Percentiles rank a stretch among this genome's conserved stretches.
Evolutionary conservation across 2,888 invertebrate genomes (phyloP).

Genomic region (Pristionchus fissidentatus): DNA sequence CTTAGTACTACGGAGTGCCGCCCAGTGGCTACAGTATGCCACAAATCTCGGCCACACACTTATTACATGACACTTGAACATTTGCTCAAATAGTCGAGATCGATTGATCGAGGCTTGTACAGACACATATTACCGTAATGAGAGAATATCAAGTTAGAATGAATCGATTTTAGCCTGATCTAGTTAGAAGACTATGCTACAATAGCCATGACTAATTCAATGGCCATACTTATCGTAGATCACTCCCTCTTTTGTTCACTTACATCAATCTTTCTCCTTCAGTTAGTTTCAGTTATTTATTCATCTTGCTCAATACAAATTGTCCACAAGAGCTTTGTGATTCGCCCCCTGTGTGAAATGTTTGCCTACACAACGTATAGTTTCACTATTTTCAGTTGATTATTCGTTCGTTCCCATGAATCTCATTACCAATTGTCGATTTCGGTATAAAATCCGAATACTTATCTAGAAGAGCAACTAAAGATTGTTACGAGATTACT

Average conservation of each 20-base stretch:
- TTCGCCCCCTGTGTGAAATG: background rate
- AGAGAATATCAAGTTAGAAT: conserved; percentile 4
- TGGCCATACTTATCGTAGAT: background rate
- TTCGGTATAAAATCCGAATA: background rate
- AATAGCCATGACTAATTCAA: conserved; percentile 14
- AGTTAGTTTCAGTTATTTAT: conserved; percentile 19
- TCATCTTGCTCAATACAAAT: conserved; percentile 16
- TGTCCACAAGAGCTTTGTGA: conserved; percentile 11
- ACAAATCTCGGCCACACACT: background rate
- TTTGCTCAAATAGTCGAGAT: conserved; percentile 37
- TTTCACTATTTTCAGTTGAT: conserved; percentile 1
- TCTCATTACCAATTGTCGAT: background rate
- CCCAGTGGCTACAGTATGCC: background rate
- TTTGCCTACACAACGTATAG: no score
- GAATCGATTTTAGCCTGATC: background rate
- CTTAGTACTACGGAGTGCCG: background rate
- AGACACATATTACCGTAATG: background rate
- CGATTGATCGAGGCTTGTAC: conserved; percentile 22
- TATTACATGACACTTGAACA: conserved; percentile 30
- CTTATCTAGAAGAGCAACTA: no score
- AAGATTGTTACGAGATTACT: background rate
- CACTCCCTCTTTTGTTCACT: background rate
- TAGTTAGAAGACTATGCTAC: background rate
- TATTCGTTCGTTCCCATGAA: background rate
- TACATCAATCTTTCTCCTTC: conserved; percentile 2